Conservation (phyloP, 2,888 invertebrate species). For the Melieria picta region DNA sequence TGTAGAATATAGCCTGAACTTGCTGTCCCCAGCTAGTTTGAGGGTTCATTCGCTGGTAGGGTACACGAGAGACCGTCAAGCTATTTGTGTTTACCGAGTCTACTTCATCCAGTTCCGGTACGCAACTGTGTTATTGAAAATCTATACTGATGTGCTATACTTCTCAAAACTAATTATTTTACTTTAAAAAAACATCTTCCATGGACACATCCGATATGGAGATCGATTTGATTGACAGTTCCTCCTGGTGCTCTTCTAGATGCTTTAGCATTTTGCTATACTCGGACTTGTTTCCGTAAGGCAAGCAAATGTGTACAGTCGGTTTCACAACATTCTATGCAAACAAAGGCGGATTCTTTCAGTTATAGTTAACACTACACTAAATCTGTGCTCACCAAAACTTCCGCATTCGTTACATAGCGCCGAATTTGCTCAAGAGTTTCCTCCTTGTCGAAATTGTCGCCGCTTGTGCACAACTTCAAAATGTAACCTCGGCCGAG, state of each 20-base stretch:
- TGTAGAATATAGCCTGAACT: constrained; percentile 60
- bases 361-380: background rate
- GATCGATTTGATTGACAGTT: constrained; percentile 78
- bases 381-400: constrained; percentile 49
- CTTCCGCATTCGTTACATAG: constrained; percentile 52
- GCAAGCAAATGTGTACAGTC: constrained; percentile 66
- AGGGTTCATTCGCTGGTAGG: constrained; percentile 45
- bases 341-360: background rate
- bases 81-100: constrained; percentile 47
- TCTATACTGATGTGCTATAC: too few relatives aligned
- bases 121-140: constrained; percentile 48
- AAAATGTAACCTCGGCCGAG: constrained; percentile 67
- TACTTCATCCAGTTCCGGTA: constrained; percentile 53
- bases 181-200: constrained; percentile 93
- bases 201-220: constrained; percentile 89
- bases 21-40: constrained; percentile 49
- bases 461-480: constrained; percentile 54
- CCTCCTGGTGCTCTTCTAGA: constrained; percentile 71
- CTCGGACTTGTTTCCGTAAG: constrained; percentile 68
- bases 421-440: constrained; percentile 53
- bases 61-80: constrained; percentile 43
- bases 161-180: constrained; percentile 16
- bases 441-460: constrained; percentile 48
- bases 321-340: constrained; percentile 59
- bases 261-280: constrained; percentile 73